These are phyloP conservation scores for Criorhina ranunculi DNA, from an alignment of 2,888 invertebrate genomes.

Conservation along the genomic window DNA sequence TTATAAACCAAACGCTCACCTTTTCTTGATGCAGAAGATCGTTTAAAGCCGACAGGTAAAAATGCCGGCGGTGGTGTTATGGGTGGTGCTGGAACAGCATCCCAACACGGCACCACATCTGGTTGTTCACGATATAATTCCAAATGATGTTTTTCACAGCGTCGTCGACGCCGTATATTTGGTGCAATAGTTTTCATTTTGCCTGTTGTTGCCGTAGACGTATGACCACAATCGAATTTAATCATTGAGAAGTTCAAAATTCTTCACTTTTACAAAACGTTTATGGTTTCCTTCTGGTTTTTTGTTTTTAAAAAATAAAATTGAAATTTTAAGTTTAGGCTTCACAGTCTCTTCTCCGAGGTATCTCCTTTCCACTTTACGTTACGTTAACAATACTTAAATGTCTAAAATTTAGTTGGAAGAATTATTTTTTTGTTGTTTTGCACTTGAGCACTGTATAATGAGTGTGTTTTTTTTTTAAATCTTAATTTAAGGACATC, in stretches of 20 bases:
- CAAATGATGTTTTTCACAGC: constrained; percentile 87
- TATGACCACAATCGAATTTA: constrained; percentile 70
- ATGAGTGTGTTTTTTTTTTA: constrained; percentile 2
- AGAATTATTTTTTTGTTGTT: constrained; percentile 65
- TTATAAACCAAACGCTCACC: constrained; percentile 73
- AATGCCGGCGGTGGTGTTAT: constrained; percentile 90
- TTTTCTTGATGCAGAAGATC: constrained; percentile 81
- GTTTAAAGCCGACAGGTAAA: constrained; percentile 87
- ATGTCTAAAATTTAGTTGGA: constrained; percentile 50
- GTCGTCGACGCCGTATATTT: constrained; percentile 86
- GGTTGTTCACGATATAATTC: constrained; percentile 84
- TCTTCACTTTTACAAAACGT: background rate
- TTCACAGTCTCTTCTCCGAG: constrained; percentile 61
- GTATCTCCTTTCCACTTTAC: constrained; percentile 55
- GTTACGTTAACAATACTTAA: constrained; percentile 46
- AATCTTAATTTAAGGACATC: constrained; percentile 19
- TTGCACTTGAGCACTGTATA: constrained; percentile 33
- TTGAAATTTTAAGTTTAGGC: background rate
- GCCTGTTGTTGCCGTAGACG: constrained; percentile 78
- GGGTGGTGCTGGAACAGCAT: constrained; percentile 86
- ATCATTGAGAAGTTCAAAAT: constrained; percentile 43
- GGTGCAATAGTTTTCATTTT: constrained; percentile 89
- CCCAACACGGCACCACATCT: constrained; percentile 86
- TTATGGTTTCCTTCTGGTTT: background rate
- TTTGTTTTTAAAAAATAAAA: background rate